These are phyloP conservation scores for Anthonomus grandis DNA, from an alignment of 1,140 invertebrate genomes.

Conservation along the genomic window DNA sequence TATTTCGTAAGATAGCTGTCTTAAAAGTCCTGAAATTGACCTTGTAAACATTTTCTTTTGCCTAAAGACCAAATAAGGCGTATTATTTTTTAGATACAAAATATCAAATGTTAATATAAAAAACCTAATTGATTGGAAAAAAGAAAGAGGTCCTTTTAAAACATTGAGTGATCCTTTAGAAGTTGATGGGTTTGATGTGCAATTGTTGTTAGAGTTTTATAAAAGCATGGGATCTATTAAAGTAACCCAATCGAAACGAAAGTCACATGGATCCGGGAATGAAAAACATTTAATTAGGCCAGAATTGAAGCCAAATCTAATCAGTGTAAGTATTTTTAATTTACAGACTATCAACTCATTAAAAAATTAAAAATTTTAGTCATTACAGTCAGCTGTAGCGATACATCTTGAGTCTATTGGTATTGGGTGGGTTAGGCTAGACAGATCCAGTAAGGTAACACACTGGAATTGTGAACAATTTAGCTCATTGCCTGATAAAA, in stretches of 20 bases:
- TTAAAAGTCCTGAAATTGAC: too few relatives aligned
- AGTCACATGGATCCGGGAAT: slow-evolving; percentile 1
- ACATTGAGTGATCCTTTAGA: slow-evolving; percentile 27
- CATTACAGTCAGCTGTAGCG: slow-evolving; percentile 11
- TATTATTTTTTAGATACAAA: slow-evolving; percentile 27
- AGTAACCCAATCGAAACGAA: not conserved
- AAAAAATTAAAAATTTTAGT: not conserved
- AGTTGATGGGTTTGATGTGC: slow-evolving; percentile 29
- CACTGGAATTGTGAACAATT: slow-evolving; percentile 18
- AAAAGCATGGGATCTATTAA: slow-evolving; percentile 12
- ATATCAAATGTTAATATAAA: slow-evolving; percentile 28
- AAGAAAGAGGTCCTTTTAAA: slow-evolving; percentile 29
- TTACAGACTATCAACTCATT: not conserved
- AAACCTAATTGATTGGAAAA: slow-evolving; percentile 26
- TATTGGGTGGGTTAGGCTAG: slow-evolving; percentile 21
- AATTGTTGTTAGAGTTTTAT: slow-evolving; percentile 24
- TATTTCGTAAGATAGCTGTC: too few relatives aligned
- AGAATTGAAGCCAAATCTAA: not conserved
- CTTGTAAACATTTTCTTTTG: too few relatives aligned
- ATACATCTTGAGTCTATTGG: slow-evolving; percentile 21
- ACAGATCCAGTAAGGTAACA: slow-evolving; percentile 5
- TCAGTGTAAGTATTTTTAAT: slow-evolving; percentile 2
- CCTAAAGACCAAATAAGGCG: too few relatives aligned
- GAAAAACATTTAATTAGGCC: slow-evolving; percentile 11
- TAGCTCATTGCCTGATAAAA: slow-evolving; percentile 14